phyloP scores from a whole-genome alignment of 2,888 invertebrate genomes.

The Xestia c-nigrum region DNA sequence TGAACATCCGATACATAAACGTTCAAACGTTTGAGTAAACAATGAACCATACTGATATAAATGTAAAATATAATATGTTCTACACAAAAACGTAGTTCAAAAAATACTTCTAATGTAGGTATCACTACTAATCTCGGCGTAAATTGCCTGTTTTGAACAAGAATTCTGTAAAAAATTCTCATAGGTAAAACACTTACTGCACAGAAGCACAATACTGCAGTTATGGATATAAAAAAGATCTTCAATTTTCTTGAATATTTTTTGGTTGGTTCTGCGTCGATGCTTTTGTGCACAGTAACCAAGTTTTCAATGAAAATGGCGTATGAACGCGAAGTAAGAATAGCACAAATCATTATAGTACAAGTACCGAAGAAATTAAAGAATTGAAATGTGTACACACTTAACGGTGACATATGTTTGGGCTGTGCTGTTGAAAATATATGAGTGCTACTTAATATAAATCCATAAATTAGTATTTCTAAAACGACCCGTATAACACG shows the following conservation, averaged over 20 bases:
- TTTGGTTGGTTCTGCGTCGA: background rate
- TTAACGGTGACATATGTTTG: rapidly evolving
- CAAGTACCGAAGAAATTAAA: background rate
- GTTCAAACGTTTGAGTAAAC: slow-evolving; percentile 5
- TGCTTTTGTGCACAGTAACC: background rate
- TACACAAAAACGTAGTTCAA: slow-evolving; percentile 8
- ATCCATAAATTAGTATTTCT: background rate
- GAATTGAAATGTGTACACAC: background rate
- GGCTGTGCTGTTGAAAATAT: rapidly evolving
- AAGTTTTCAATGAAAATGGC: background rate
- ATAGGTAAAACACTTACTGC: background rate
- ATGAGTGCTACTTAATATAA: background rate
- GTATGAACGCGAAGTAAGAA: slow-evolving; percentile 6
- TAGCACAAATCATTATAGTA: background rate
- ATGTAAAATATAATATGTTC: slow-evolving; percentile 26
- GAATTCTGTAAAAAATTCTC: rapidly evolving
- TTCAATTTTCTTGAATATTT: slow-evolving; percentile 7
- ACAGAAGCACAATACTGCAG: background rate
- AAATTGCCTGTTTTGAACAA: rapidly evolving
- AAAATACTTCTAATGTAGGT: background rate
- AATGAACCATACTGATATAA: slow-evolving; percentile 2
- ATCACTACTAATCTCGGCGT: rapidly evolving
- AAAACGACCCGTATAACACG: slow-evolving; percentile 1
- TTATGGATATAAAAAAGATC: background rate
- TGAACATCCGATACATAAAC: background rate